Base-by-base conservation (phyloP, 2,113 vertebrate genomes). In the Megaleporinus macrocephalus region DNA sequence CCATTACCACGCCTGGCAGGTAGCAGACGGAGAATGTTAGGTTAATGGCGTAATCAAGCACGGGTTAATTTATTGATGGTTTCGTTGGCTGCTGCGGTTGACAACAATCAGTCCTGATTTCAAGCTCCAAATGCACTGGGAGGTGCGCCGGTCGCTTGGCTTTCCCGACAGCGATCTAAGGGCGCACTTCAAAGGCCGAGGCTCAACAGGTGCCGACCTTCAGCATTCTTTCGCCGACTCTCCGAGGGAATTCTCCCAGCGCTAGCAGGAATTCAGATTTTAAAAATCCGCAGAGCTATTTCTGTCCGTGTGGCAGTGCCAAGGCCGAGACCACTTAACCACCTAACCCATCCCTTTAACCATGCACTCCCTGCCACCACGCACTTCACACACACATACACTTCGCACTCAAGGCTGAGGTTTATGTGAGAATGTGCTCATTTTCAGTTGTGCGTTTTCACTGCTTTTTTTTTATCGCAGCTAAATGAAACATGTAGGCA, bases 1-100 rank as follows among this genome's bases (percentile, higher is more conserved):
- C 66, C 76, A 82, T 84, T 87, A 84, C 79, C 61, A 11, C 27
- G 36, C n/a, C 66, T 65, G 81, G 75, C 83, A 83, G 81, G 86
- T 86, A 82, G 57, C 79, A 79, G 79, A 81, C 59, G 82, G 81
- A 76, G 72, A 76, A 79, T 73, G 82, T 86, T 82, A 84, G 76
- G 79, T 77, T 84, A 84, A 84, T 81, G 76, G 77, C 76, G 75
- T 82, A 86, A 84, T 84, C 76, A 86, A 73, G 73, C 53, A 79
- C 66, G 66, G 44, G 62, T 83, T 81, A 44, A 73, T 74, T 81
- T 83, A 83, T 70, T 66, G 41, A 86, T 82, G 81, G 77, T 83
- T 80, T 80, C 81, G 63, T 75, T 83, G 78, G 81, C 73, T 57
- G 29, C 26, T n/a, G 84, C 33, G 24, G 61, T 79, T 71, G 71